Percentiles rank a stretch among this genome's conserved stretches.
Evolutionary conservation across 2,113 vertebrate genomes (phyloP).

Genomic region (Phaetusa simplex): DNA sequence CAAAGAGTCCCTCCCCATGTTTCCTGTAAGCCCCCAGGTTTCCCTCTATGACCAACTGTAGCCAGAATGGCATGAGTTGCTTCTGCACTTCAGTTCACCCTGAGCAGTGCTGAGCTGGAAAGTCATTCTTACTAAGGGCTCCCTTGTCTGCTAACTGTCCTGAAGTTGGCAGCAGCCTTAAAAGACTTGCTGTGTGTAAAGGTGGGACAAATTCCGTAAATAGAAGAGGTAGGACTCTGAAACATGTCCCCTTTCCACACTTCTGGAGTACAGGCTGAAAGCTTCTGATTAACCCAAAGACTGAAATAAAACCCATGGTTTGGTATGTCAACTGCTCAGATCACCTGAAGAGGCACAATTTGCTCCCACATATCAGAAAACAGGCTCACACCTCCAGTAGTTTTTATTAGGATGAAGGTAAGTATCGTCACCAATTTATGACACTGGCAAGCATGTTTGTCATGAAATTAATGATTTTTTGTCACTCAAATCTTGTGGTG

Average conservation of each 20-base stretch:
- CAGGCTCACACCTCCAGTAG: not conserved
- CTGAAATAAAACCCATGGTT: not conserved
- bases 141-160: not conserved
- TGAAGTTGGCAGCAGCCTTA: not conserved
- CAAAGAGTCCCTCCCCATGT: too few relatives aligned
- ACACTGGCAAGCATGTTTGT: not conserved
- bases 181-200: not conserved
- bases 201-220: not conserved
- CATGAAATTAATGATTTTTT: not conserved
- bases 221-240: not conserved
- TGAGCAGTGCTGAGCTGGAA: not conserved
- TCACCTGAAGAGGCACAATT: not conserved
- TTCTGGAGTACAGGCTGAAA: not conserved
- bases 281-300: not conserved
- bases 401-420: not conserved
- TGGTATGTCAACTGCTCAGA: not conserved
- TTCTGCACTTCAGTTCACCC: not conserved
- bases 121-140: not conserved
- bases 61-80: not conserved
- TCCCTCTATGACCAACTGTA: not conserved
- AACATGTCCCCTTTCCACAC: not conserved
- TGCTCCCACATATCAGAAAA: not conserved
- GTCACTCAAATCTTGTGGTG: not conserved
- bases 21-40: too few relatives aligned
- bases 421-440: not conserved